Conservation (phyloP, 2,888 invertebrate genomes). For the Pegoplata infirma region DNA sequence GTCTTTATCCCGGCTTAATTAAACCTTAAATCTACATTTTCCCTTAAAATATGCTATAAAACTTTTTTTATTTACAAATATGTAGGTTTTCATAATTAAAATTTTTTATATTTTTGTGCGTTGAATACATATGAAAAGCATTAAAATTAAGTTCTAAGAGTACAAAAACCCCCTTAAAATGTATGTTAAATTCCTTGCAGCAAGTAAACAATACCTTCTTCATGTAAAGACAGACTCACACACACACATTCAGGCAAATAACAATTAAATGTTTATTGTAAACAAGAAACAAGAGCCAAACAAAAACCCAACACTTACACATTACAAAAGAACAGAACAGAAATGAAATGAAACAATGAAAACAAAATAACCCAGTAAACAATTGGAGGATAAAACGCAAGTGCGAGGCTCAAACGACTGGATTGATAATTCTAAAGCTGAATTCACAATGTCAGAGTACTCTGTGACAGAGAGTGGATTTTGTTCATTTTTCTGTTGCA, state of each 20-base stretch:
- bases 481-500: too few species aligned
- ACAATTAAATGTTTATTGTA: constrained; percentile 22
- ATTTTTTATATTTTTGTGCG: neutral
- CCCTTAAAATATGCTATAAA: neutral
- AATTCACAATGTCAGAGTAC: too few species aligned
- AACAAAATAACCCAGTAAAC: too few species aligned
- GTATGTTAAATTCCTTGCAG: neutral
- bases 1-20: too few species aligned
- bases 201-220: neutral
- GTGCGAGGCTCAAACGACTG: too few species aligned
- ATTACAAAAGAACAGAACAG: neutral
- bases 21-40: too few species aligned
- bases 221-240: neutral
- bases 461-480: too few species aligned
- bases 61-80: neutral
- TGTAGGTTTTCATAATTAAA: neutral
- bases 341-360: constrained; percentile 25
- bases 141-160: too few species aligned
- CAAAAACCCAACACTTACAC: neutral
- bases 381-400: too few species aligned
- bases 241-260: constrained; percentile 21
- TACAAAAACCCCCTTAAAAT: neutral
- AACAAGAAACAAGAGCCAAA: neutral
- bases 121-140: neutral
- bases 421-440: too few species aligned